phyloP scores from a whole-genome alignment of 2,797 vertebrate genomes.

The Rhinatrema bivittatum region DNA sequence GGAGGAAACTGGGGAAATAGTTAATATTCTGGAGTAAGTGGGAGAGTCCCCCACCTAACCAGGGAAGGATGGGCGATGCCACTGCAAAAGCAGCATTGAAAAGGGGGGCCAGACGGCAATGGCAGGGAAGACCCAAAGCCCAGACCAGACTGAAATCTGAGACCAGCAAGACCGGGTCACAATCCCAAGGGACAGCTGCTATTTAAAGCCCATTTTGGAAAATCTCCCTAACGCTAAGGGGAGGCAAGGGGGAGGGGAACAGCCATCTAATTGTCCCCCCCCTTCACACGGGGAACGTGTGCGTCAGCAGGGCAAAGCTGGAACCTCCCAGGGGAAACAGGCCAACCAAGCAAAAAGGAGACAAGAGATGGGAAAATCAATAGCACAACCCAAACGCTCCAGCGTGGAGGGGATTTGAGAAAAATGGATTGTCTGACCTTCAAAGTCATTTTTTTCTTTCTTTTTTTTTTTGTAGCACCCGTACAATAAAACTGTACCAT shows the following conservation, averaged over 20 bases:
- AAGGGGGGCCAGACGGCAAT: too few species aligned
- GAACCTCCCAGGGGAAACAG: conserved; percentile 33
- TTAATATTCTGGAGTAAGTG: too few species aligned
- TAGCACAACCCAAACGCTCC: conserved; percentile 27
- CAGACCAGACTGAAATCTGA: conserved; percentile 28
- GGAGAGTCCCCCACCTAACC: too few species aligned
- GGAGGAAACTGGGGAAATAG: too few species aligned
- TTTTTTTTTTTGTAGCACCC: conserved; percentile 84
- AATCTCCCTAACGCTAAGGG: too few species aligned
- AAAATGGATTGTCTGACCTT: conserved; percentile 52
- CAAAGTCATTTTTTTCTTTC: conserved; percentile 36
- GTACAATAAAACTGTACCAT: conserved; percentile 98
- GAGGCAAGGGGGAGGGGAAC: too few species aligned
- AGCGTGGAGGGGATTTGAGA: conserved; percentile 25
- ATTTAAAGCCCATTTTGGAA: too few species aligned
- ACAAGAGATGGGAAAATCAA: conserved; percentile 22
- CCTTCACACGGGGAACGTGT: background rate
- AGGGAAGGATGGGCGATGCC: too few species aligned
- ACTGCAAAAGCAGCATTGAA: too few species aligned
- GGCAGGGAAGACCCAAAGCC: conserved; percentile 28
- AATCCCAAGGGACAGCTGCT: conserved; percentile 21
- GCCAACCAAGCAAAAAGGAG: conserved; percentile 56
- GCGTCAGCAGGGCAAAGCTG: background rate
- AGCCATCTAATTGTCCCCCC: conserved; percentile 8
- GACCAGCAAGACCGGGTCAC: conserved; percentile 14